Base-by-base conservation (phyloP, 2,888 invertebrate genomes). In the Lypha dubia region DNA sequence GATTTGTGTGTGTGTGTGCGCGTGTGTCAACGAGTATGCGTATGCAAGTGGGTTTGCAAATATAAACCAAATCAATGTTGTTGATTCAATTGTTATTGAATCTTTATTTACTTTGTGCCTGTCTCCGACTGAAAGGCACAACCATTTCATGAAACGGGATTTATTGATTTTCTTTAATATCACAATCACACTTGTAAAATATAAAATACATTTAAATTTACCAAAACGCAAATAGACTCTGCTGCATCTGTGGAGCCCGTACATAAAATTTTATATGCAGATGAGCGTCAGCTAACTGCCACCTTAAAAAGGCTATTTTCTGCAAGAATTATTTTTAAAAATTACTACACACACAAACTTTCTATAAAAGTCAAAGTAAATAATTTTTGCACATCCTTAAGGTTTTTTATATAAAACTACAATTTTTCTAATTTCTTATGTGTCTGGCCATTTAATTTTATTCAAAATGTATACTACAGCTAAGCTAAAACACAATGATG, bases 151-250 rank as follows among this genome's bases (percentile, higher is more conserved):
- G 24, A 73, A 73, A 63, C 3, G 13, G 24, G 13, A 20, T n/a
- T n/a, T 80, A 80, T 68, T 80, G 74, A 80, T 80, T 80, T 68
- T 74, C 56, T 80, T 80, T 60, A 58, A 65, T n/a, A 32, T 7
- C 28, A 44, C 13, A 51, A 56, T 0, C 35, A 32, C 22, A 46
- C 22, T 70, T 13, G 44, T 62, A 53, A 22, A 53, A 32, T 51
- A 62, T 41, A 20, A 63, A 71, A 65, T 46, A 53, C 56, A 79
- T 65, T 79, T 65, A 71, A 28, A 65, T 46, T 65, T 20, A 24
- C 46, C 38, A 53, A n/a, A 8, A 17, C 17, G 4, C 11, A 41
- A 41, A 17, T 20, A 51, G 56, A 8, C 13, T 49, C 17, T 17
- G 8, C 15, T 22, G 35, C 53, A 32, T 20, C n/a, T n/a, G 9